A percentile compares a stretch with the other conserved stretches of the same genome.
Conservation (phyloP, 2,888 invertebrate genomes). For the Lepetodrilus schrolli region DNA sequence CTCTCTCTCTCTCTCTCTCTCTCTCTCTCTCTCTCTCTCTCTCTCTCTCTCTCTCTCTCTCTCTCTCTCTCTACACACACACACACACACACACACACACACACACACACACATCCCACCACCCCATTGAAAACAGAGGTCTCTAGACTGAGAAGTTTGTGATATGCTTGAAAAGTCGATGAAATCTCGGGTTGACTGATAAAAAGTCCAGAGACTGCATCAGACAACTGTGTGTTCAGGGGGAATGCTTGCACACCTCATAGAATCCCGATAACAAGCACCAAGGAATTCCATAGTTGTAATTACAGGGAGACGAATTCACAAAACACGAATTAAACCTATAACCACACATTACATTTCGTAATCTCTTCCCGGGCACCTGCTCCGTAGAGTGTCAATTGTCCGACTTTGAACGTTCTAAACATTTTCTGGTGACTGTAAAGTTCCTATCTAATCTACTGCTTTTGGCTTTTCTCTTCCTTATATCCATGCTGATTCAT, state of each 20-base stretch:
- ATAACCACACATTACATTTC: constrained; percentile 6
- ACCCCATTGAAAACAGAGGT: constrained; percentile 1
- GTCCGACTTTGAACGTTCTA: background rate
- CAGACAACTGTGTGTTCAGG: background rate
- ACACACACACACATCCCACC: too few species aligned
- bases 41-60: too few species aligned
- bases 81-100: too few species aligned
- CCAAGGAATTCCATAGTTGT: constrained; percentile 15
- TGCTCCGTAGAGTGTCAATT: background rate
- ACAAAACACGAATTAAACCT: constrained; percentile 11
- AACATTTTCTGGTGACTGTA: too few species aligned
- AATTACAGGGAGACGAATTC: constrained; percentile 1
- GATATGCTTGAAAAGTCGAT: constrained; percentile 25
- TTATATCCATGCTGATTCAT: too few species aligned
- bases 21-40: too few species aligned
- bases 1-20: too few species aligned
- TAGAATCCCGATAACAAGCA: background rate
- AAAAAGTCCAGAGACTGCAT: background rate
- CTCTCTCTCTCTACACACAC: too few species aligned
- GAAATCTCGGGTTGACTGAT: background rate
- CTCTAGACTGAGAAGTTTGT: constrained; percentile 7
- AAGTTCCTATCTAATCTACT: too few species aligned
- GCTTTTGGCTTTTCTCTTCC: too few species aligned
- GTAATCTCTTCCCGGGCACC: background rate
- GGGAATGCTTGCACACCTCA: background rate